phyloP scores from a whole-genome alignment of 2,888 invertebrate genomes.

The Diarsia brunnea region DNA sequence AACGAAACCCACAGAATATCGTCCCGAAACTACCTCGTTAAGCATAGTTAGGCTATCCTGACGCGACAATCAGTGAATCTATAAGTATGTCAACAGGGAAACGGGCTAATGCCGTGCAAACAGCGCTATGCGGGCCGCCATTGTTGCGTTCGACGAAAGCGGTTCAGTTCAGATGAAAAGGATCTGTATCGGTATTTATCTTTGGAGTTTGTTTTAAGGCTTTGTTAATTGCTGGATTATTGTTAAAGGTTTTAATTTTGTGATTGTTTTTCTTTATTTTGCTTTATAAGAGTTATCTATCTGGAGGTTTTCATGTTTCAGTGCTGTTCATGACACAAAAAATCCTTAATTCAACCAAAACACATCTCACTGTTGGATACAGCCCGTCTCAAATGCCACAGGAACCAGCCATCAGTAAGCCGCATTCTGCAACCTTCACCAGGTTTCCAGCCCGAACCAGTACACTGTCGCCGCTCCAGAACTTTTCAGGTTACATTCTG shows the following conservation, averaged over 20 bases:
- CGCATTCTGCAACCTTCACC: background rate
- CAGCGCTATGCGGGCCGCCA: conserved; percentile 69
- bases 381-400: background rate
- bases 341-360: background rate
- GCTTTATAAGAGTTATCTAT: background rate
- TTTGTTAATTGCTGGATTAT: conserved; percentile 56
- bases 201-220: conserved; percentile 50
- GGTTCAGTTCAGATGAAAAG: conserved; percentile 53
- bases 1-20: conserved; percentile 35
- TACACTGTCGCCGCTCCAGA: background rate
- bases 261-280: conserved; percentile 5
- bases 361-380: background rate
- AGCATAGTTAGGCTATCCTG: conserved; percentile 52
- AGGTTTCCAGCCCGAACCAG: background rate
- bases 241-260: conserved; percentile 21
- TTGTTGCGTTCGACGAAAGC: conserved; percentile 57
- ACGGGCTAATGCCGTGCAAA: conserved; percentile 73
- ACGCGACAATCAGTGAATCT: conserved; percentile 73
- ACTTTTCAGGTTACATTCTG: background rate
- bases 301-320: background rate
- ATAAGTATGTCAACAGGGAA: conserved; percentile 71
- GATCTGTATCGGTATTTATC: conserved; percentile 55
- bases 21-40: conserved; percentile 48
- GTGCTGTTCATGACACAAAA: background rate
- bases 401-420: background rate